Base-by-base conservation (phyloP, 2,888 invertebrate genomes). In the Leistus spinibarbis region DNA sequence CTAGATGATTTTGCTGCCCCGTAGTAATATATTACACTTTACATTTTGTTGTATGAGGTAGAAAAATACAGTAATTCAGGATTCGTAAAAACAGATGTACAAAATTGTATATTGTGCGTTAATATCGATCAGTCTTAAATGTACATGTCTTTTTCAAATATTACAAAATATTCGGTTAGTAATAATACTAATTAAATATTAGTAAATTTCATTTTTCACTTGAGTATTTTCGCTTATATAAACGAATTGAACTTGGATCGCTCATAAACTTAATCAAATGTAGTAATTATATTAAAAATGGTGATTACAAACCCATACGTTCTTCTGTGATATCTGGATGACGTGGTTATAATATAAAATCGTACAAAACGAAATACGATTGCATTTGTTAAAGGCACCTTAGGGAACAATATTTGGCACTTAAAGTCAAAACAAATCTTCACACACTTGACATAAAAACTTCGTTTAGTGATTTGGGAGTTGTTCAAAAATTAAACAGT, bases 1-100 rank as follows among this genome's bases (percentile, higher is more conserved):
- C 10, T 60, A 19, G 20, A 60, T 60, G 19, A 60, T 16, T 60
- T 9, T 1, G 40, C 7, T 40, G 40, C 40, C 40, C 40, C 40
- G 16, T 16, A 40, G 66, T n/a, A 40, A 16, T 56, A 56, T 68
- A 20, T 62, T 62, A 69, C 62, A 69, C 19, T 22, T 71, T 54
- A 66, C 23, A 64, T 64, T 9, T 64, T 63, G n/a, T 60, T 60
- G 23, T 54, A 72, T 72, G 72, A 72, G 72, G 72, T 72, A 72
- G 72, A 66, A 72, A 72, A 71, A 22, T 40, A 60, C 60, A 60
- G 20, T 20, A 60, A 60, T 3, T 40, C 40, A 40, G 40, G 40
- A 40, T 40, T 40, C 40, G 40, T 60, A 60, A 16, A 60, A 60
- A 57, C 19, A 22, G 3, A 22, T 19, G 60, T 19, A 22, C 22